Percentiles rank a stretch among this genome's conserved stretches.
Evolutionary conservation across 2,113 vertebrate genomes (phyloP).

Genomic region (Melozone crissalis): DNA sequence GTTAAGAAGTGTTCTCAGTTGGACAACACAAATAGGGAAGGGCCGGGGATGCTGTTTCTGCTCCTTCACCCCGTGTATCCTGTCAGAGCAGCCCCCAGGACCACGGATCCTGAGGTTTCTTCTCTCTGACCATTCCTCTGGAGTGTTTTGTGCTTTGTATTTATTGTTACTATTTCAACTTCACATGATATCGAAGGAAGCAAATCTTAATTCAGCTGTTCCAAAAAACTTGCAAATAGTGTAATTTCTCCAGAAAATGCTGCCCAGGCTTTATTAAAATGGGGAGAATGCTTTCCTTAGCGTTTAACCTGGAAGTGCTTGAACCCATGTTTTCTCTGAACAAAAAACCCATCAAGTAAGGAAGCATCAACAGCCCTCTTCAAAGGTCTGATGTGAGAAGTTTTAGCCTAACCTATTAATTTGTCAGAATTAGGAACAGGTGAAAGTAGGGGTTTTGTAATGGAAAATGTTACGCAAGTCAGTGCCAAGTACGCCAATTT

Average conservation of each 20-base stretch:
- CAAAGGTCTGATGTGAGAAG: neutral
- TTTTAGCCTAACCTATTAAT: neutral
- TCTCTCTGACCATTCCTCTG: neutral
- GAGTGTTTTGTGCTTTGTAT: neutral
- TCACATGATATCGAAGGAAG: neutral
- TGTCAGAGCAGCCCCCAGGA: neutral
- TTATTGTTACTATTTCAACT: neutral
- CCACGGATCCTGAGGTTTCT: accelerated
- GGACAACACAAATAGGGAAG: neutral
- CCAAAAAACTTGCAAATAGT: accelerated
- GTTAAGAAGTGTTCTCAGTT: neutral
- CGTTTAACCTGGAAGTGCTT: neutral
- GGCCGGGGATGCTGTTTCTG: neutral
- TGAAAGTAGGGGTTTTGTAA: neutral
- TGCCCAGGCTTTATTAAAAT: neutral
- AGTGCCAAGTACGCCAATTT: neutral
- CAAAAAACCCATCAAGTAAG: neutral
- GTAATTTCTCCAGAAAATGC: neutral
- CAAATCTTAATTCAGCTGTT: neutral
- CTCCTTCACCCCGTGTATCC: neutral
- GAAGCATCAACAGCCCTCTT: neutral
- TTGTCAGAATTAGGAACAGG: neutral
- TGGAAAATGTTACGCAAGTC: neutral
- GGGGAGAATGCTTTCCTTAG: neutral
- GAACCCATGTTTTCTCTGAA: neutral